Evolutionary conservation across 2,888 invertebrate species (phyloP), one percentile per base, ranked within the genome.

Genomic region (Taenaris catops): DNA sequence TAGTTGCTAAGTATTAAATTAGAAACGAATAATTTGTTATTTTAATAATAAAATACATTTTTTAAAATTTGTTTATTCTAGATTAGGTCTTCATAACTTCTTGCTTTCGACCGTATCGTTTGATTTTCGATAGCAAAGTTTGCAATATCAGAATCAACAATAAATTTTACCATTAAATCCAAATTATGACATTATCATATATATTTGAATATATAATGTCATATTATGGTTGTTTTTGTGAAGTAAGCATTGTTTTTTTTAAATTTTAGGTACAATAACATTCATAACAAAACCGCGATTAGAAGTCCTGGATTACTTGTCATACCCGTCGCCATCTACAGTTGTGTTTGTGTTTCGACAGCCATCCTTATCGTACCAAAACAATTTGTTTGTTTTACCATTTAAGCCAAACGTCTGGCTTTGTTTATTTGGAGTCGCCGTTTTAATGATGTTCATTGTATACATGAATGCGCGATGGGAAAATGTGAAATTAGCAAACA

Each of bases 311-410:
- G 86, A 89, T 12, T 89, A 76, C 50, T 49, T 89, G 10, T 67
- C 76, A 1, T 63, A 71, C 34, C 84, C 88, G 0, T 63, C 72
- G 1, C 62, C 66, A 4, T 56, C 76, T 0, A 56, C 55, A 1
- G 53, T 84, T 0, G 78, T 66, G 38, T 91, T 92, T 49, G 73
- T 93, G 25, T 92, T 92, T 58, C 87, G 90, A 3, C 88, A 89
- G 37, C 92, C 92, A 0, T 87, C 91, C 1, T 65, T 93, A 3
- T 91, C 92, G 0, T 89, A 89, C 37, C 88, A 91, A 3, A 87
- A 88, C 42, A 93, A 93, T 56, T 80, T 93, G 37, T 92, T 90
- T 53, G 65, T 87, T 0, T 61, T 92, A 18, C 91, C 92, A 0
- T 92, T 92, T 53, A 79, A 86, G 17, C 67, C 64, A 1, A 56